Conservation (phyloP, 2,888 invertebrate species). For the Limenitis camilla region DNA sequence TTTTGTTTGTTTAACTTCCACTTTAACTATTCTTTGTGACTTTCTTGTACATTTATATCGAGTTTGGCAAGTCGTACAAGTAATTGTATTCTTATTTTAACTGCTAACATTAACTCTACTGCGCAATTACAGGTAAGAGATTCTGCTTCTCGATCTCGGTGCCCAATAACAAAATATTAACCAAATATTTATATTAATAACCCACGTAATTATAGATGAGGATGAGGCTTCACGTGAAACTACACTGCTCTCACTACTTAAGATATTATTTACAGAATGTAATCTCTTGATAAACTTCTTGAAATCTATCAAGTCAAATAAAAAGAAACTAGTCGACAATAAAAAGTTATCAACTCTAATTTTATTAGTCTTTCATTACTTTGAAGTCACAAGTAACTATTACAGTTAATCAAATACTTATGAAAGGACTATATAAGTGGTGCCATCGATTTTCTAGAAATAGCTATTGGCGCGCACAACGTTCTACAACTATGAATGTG, state of each 20-base stretch:
- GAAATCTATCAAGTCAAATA: too few species aligned
- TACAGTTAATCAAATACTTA: conserved; percentile 9
- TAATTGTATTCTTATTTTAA: conserved; percentile 1
- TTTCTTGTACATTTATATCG: conserved; percentile 2
- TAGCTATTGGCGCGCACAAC: conserved; percentile 49
- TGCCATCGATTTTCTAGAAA: conserved; percentile 59
- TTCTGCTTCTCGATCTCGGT: too few species aligned
- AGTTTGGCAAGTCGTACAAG: conserved; percentile 20
- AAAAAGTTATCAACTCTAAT: too few species aligned
- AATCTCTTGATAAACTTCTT: too few species aligned
- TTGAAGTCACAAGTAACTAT: conserved; percentile 1
- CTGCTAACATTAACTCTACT: background rate
- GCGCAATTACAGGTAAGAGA: too few species aligned
- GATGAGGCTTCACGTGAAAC: too few species aligned
- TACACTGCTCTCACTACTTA: too few species aligned
- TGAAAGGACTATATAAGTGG: conserved; percentile 8
- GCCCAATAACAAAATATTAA: too few species aligned
- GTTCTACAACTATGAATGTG: conserved; percentile 46
- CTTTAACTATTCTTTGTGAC: conserved; percentile 39
- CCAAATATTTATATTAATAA: too few species aligned
- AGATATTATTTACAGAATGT: too few species aligned
- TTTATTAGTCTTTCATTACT: background rate
- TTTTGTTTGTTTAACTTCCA: conserved; percentile 43
- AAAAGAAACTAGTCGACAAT: too few species aligned
- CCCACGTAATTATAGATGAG: too few species aligned